These are phyloP conservation scores for Solea senegalensis DNA, from an alignment of 2,113 vertebrate genomes.

Conservation along the genomic window DNA sequence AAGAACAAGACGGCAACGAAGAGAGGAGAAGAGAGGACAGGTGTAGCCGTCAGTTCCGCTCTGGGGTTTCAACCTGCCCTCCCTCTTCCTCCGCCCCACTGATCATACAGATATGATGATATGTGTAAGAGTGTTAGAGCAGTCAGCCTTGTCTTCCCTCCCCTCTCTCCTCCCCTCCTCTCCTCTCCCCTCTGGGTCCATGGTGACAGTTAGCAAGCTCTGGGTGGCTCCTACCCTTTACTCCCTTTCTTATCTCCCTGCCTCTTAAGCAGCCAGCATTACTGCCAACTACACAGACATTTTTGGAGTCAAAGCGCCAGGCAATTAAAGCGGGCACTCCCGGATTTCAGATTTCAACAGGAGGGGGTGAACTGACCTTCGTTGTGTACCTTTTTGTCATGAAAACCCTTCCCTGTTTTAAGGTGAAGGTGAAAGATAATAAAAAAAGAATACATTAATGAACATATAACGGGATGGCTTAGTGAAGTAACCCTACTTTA, in stretches of 20 bases:
- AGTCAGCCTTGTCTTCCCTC: conserved; percentile 75
- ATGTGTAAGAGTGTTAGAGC: conserved; percentile 82
- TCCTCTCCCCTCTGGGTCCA: conserved; percentile 64
- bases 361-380: conserved; percentile 43
- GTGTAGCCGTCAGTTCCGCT: conserved; percentile 81
- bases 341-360: conserved; percentile 50
- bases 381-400: conserved; percentile 58
- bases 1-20: conserved; percentile 62
- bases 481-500: conserved; percentile 43
- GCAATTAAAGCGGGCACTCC: conserved; percentile 51
- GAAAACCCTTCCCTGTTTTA: conserved; percentile 59
- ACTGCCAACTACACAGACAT: conserved; percentile 54
- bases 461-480: conserved; percentile 41
- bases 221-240: conserved; percentile 71
- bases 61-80: conserved; percentile 70
- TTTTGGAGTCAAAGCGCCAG: conserved; percentile 59
- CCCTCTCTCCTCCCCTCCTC: conserved; percentile 48
- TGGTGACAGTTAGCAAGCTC: conserved; percentile 75
- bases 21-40: conserved; percentile 74
- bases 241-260: conserved; percentile 60
- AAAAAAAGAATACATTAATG: conserved; percentile 68
- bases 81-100: conserved; percentile 75
- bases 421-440: conserved; percentile 68
- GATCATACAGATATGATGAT: conserved; percentile 83
- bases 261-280: conserved; percentile 56